Evolutionary conservation across 37 sponge, comb jelly and placozoan species (phyloP).

Genomic region (Mnemiopsis leidyi): DNA sequence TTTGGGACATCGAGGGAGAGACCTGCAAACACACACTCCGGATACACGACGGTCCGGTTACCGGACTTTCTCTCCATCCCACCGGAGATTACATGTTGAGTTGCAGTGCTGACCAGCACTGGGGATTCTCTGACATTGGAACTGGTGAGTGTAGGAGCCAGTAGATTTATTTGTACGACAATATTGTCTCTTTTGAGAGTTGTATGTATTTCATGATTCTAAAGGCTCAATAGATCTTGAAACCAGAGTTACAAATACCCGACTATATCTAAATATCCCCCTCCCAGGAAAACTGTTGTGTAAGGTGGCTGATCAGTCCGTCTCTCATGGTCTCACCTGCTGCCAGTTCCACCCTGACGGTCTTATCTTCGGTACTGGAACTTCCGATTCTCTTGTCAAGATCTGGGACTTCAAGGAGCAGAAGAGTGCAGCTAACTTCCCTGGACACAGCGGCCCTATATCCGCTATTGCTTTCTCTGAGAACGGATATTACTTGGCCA

Average conservation of each 20-base stretch:
- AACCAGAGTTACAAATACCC: neutral
- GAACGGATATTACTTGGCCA: slow-evolving; percentile 80
- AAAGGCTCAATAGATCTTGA: too few species aligned
- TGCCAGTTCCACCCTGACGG: slow-evolving; percentile 99
- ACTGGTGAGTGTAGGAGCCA: slow-evolving; percentile 82
- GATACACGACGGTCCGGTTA: slow-evolving; percentile 83
- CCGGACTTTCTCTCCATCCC: slow-evolving; percentile 94
- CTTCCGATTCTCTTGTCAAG: slow-evolving; percentile 87
- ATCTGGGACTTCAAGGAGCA: slow-evolving; percentile 99
- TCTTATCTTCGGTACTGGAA: slow-evolving; percentile 98
- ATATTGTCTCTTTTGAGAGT: too few species aligned
- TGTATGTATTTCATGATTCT: too few species aligned
- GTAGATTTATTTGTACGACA: too few species aligned
- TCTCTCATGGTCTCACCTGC: slow-evolving; percentile 82
- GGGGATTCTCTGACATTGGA: slow-evolving; percentile 94
- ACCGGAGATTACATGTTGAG: slow-evolving; percentile 77
- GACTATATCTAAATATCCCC: neutral
- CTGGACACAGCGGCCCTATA: slow-evolving; percentile 89
- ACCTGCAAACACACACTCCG: slow-evolving; percentile 11
- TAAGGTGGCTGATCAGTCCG: slow-evolving; percentile 55
- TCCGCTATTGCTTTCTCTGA: slow-evolving; percentile 95
- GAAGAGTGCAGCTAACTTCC: slow-evolving; percentile 97
- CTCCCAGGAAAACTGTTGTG: slow-evolving; percentile 65
- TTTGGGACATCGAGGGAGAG: slow-evolving; percentile 46
- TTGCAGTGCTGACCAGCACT: slow-evolving; percentile 71